Evolutionary conservation across 2,797 vertebrate species (phyloP).

Genomic region (Pangasius krempfi): DNA sequence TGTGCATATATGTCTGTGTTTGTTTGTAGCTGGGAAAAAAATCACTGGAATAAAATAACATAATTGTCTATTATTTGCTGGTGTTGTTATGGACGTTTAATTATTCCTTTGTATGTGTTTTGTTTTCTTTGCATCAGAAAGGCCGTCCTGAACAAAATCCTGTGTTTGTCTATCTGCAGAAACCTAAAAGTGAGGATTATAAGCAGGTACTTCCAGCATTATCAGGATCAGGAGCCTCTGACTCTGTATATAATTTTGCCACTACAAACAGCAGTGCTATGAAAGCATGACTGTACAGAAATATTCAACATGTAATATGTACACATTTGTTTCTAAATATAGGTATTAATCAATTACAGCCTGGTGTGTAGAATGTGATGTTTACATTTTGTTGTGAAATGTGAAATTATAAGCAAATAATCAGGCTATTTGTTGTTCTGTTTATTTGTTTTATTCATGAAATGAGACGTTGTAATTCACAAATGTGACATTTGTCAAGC

Average conservation of each 20-base stretch:
- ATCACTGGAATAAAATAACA: not conserved
- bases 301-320: not conserved
- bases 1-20: not conserved
- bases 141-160: not conserved
- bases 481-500: not conserved
- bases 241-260: not conserved
- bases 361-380: conserved; percentile 3
- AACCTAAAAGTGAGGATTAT: not conserved
- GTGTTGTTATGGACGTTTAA: not conserved
- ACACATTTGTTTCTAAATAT: not conserved
- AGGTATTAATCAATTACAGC: not conserved
- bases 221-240: conserved; percentile 2
- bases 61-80: not conserved
- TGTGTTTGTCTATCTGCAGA: conserved; percentile 9
- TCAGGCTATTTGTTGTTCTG: not conserved
- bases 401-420: not conserved
- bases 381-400: not conserved
- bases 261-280: not conserved
- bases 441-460: conserved; percentile 1
- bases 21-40: not conserved
- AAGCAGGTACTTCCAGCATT: conserved; percentile 28
- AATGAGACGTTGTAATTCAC: not conserved
- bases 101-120: not conserved
- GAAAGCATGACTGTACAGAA: conserved; percentile 9
- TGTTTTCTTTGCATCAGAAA: conserved; percentile 33